These are phyloP conservation scores for Temnothorax longispinosus DNA, from an alignment of 1,140 invertebrate species.

Conservation along the genomic window DNA sequence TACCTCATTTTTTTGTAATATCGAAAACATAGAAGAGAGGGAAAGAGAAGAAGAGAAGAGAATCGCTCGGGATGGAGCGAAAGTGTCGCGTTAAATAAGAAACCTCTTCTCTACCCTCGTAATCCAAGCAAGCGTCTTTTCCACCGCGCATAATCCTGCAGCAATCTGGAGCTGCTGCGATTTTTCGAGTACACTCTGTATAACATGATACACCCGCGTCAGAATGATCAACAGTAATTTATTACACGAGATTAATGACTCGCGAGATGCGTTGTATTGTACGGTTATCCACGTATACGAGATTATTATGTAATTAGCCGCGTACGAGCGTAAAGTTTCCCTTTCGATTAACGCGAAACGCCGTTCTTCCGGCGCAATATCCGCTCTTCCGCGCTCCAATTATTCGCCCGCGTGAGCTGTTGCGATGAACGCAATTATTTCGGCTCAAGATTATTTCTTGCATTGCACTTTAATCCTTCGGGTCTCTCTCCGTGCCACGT, in stretches of 20 bases:
- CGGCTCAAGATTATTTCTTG: constrained; percentile 14
- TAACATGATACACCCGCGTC: background rate
- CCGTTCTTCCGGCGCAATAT: constrained; percentile 33
- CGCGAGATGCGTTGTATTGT: background rate
- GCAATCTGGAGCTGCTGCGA: background rate
- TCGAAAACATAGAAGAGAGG: background rate
- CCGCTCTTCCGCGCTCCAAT: constrained; percentile 31
- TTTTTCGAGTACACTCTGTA: background rate
- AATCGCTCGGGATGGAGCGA: background rate
- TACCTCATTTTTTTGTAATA: constrained; percentile 21
- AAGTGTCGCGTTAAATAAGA: too few relatives aligned
- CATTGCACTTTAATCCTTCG: constrained; percentile 15
- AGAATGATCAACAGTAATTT: constrained; percentile 24
- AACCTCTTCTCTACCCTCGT: background rate
- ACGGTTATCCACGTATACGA: background rate
- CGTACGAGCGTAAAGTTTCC: constrained; percentile 6
- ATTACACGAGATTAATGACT: background rate
- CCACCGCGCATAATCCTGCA: background rate
- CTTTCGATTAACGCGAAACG: constrained; percentile 31
- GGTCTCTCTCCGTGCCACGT: background rate
- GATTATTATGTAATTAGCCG: constrained; percentile 43
- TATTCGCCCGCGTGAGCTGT: background rate
- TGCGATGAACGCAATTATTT: background rate
- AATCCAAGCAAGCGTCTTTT: background rate
- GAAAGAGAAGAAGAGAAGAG: background rate